Percentiles rank a stretch among this genome's conserved stretches.
Evolutionary conservation across 2,797 vertebrate species (phyloP).

Genomic region (Manis crassicaudata): DNA sequence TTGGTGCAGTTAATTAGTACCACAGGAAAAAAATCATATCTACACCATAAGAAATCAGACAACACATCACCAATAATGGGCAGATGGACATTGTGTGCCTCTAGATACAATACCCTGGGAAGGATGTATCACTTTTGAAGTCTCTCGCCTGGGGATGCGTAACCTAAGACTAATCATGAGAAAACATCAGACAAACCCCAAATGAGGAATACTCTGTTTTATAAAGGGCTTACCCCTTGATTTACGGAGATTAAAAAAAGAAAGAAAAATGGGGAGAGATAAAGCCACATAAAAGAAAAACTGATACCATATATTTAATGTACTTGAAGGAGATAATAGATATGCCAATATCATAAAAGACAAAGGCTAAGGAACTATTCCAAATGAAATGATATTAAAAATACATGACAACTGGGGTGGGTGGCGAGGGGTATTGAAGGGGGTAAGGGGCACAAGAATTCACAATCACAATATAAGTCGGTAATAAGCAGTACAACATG

Average conservation of each 20-base stretch:
- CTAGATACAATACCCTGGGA: background rate
- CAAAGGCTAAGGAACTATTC: background rate
- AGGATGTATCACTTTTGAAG: background rate
- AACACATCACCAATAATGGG: background rate
- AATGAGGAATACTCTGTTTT: slow-evolving; percentile 8
- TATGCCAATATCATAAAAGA: background rate
- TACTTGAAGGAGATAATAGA: no score
- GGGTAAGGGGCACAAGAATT: no score
- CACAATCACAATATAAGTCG: no score
- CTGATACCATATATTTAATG: no score
- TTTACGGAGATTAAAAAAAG: no score
- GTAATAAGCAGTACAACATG: no score
- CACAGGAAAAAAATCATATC: background rate
- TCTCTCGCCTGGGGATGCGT: background rate
- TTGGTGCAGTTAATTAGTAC: background rate
- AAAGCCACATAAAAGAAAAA: no score
- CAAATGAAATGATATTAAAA: slow-evolving; percentile 8
- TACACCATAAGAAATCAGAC: background rate
- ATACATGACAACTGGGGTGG: background rate
- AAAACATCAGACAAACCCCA: background rate
- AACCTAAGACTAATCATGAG: background rate
- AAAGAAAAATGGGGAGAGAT: no score
- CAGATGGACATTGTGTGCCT: background rate
- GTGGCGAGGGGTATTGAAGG: no score
- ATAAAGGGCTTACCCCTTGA: background rate